Base-by-base conservation (phyloP, 2,797 vertebrate species). In the Tokudaia tokunoshimensis region DNA sequence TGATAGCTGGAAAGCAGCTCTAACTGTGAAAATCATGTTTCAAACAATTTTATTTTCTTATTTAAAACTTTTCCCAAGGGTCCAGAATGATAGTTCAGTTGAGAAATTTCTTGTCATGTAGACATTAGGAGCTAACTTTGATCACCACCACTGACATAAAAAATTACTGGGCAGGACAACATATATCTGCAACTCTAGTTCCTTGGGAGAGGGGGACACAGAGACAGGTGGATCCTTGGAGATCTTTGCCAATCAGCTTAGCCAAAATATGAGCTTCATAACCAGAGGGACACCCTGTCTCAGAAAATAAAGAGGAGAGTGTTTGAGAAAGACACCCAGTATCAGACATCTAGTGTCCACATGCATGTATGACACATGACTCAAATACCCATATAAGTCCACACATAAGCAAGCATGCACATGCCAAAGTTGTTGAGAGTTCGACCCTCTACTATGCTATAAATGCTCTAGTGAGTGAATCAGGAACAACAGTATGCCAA, bases 401-500 rank as follows among this genome's bases (percentile, higher is more conserved):
- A 63, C 24, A 47, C 15, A 63, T 34, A 57, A 2, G 6, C 59
- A 61, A 61, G 31, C 63, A 55, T 29, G 12, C 6, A 24, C 12
- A 6, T 55, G 34, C 67, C 29, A 41, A 70, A 37, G 20, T 90
- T 93, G 70, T 55, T 19, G 1, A 50, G 22, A 41, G 5, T 91
- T 88, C 78, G 31, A 67, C 37, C 29, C 4, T 17, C 24, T 44
- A 2, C 81, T 61, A 74, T 72, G 37, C 8, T n/a, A 85, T 44
- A 87, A 57, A 13, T 78, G 52, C 12, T 83, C 31, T 92, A 76
- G 20, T 87, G 47, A 97, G 89, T 26, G 89, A 34, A 78, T 92
- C 12, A 70, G 31, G 8, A 50, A 81, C 59, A 63, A 41, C 6
- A 59, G 0, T 2, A 59, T 81, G 26, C 1, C 70, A 89, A 9